phyloP scores from a whole-genome alignment of 2,888 invertebrate species.

The Agapetus fuscipes region DNA sequence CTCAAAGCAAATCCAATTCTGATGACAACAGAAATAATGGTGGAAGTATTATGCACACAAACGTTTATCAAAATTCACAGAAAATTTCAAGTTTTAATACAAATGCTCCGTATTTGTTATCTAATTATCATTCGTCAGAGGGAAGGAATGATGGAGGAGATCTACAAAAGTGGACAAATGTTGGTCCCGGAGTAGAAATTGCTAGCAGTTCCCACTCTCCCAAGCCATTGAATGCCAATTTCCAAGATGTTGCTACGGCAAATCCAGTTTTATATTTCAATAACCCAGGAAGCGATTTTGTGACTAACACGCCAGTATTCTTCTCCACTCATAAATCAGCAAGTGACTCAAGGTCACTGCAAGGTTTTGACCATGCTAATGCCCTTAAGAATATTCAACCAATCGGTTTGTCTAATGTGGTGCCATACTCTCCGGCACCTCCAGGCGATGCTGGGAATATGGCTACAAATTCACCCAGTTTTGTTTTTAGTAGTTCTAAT shows the following conservation, averaged over 20 bases:
- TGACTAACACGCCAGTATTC: slow-evolving; percentile 14
- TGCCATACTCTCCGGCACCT: slow-evolving; percentile 25
- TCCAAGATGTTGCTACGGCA: slow-evolving; percentile 8
- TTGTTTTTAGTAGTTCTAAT: slow-evolving; percentile 1
- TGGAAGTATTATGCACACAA: background rate
- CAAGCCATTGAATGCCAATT: slow-evolving; percentile 4
- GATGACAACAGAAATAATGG: background rate
- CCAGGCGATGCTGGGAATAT: slow-evolving; percentile 27
- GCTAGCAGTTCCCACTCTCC: slow-evolving; percentile 1
- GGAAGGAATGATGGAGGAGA: slow-evolving; percentile 2
- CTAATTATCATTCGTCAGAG: background rate
- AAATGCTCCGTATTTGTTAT: background rate
- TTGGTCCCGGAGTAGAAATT: slow-evolving; percentile 15
- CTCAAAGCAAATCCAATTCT: slow-evolving; percentile 5
- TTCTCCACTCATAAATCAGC: slow-evolving; percentile 14
- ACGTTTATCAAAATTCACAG: background rate
- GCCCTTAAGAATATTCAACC: slow-evolving; percentile 42
- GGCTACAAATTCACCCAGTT: slow-evolving; percentile 24
- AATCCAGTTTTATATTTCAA: slow-evolving; percentile 12
- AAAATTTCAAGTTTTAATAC: background rate
- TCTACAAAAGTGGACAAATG: slow-evolving; percentile 15
- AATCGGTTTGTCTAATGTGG: slow-evolving; percentile 39
- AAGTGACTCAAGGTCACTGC: slow-evolving; percentile 31
- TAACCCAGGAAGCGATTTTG: slow-evolving; percentile 11
- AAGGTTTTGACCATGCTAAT: slow-evolving; percentile 40